Evolutionary conservation across 2,113 vertebrate genomes (phyloP).

Genomic region (Strix aluco): DNA sequence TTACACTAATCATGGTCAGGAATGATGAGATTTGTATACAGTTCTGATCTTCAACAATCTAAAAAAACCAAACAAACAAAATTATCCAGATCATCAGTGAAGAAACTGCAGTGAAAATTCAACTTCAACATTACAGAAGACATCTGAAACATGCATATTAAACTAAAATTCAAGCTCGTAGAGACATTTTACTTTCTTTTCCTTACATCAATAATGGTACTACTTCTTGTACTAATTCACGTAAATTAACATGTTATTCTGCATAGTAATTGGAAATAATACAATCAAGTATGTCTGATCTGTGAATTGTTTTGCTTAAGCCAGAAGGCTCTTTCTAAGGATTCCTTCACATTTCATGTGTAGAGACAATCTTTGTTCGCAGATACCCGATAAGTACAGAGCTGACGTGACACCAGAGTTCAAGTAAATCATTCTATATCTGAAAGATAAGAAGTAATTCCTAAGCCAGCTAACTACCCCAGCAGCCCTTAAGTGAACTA

Average conservation of each 20-base stretch:
- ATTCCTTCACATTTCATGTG: neutral
- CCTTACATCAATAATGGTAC: neutral
- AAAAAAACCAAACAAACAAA: conserved; percentile 71
- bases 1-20: conserved; percentile 91
- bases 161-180: neutral
- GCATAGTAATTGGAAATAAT: neutral
- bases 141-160: neutral
- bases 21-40: conserved; percentile 76
- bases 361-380: neutral
- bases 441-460: conserved; percentile 54
- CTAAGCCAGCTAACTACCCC: conserved; percentile 40
- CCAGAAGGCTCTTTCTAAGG: neutral
- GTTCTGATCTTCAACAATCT: conserved; percentile 81
- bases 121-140: conserved; percentile 31
- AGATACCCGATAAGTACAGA: neutral
- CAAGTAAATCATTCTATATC: conserved; percentile 50
- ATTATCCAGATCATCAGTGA: conserved; percentile 62
- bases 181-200: neutral
- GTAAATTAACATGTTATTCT: neutral
- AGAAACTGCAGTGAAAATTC: conserved; percentile 18
- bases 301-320: neutral
- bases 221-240: neutral
- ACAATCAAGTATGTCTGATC: neutral
- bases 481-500: conserved; percentile 21
- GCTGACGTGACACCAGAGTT: conserved; percentile 24